Evolutionary conservation across 2,888 invertebrate species (phyloP).

Genomic region (Drosophila austrosaltans): DNA sequence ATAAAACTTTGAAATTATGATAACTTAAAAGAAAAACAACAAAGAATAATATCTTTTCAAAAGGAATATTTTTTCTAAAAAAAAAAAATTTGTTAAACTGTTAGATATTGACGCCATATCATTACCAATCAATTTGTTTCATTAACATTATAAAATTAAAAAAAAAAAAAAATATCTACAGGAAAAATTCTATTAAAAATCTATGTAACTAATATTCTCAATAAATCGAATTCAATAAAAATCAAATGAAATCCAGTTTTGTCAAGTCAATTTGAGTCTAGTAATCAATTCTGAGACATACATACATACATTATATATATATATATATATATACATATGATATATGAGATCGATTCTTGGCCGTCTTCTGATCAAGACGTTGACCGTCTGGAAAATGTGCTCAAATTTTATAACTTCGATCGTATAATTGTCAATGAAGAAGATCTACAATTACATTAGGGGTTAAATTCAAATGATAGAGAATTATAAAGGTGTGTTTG

Average conservation of each 20-base stretch:
- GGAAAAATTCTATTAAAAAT: no score
- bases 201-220: no score
- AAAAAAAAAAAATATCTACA: no score
- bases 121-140: no score
- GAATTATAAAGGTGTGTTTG: background rate
- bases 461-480: background rate
- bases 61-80: no score
- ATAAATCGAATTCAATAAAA: background rate
- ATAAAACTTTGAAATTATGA: no score
- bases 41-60: no score
- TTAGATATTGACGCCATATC: no score
- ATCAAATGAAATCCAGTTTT: background rate
- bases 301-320: background rate
- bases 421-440: slow-evolving; percentile 4
- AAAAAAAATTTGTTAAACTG: no score
- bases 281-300: background rate
- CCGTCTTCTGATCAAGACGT: slow-evolving; percentile 3
- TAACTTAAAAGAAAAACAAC: no score
- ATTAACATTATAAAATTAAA: no score
- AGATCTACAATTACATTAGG: slow-evolving; percentile 4
- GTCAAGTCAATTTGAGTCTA: background rate
- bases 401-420: slow-evolving; percentile 11
- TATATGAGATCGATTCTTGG: slow-evolving; percentile 3
- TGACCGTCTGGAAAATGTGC: slow-evolving; percentile 8
- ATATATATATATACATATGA: background rate